A percentile compares a stretch with the other conserved stretches of the same genome.
phyloP scores from a whole-genome alignment of 2,797 vertebrate species.

The Naso thynnoides region DNA sequence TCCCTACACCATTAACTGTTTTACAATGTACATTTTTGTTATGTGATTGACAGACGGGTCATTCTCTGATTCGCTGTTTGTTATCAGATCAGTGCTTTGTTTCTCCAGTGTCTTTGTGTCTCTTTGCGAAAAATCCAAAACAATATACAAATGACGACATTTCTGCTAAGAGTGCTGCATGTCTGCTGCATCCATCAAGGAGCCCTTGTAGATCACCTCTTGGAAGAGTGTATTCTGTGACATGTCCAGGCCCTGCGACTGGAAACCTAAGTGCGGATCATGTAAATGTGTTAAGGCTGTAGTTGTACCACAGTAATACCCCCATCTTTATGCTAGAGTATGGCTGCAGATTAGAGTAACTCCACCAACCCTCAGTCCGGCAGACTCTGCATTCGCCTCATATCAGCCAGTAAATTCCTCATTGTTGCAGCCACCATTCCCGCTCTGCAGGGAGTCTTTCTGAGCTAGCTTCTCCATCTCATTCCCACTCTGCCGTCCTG shows the following conservation, averaged over 20 bases:
- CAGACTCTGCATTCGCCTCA: constrained; percentile 66
- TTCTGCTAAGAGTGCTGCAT: constrained; percentile 19
- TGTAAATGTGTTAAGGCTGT: constrained; percentile 80
- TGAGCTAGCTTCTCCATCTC: constrained; percentile 74
- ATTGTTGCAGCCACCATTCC: constrained; percentile 71
- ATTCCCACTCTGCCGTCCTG: constrained; percentile 67
- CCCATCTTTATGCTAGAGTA: constrained; percentile 93
- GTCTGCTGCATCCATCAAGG: constrained; percentile 41
- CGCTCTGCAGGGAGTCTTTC: constrained; percentile 77
- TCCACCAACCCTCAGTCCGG: constrained; percentile 69
- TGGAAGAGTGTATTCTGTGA: constrained; percentile 79
- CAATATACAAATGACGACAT: constrained; percentile 33
- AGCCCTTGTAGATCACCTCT: constrained; percentile 75
- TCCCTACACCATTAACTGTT: neutral
- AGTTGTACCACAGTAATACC: constrained; percentile 87
- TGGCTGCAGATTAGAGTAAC: constrained; percentile 92
- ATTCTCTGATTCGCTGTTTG: neutral
- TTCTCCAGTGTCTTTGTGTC: constrained; percentile 12
- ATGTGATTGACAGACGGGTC: neutral
- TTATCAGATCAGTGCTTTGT: neutral
- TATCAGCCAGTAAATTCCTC: constrained; percentile 78
- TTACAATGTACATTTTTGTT: neutral
- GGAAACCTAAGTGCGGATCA: constrained; percentile 86
- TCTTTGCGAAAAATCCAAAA: constrained; percentile 32
- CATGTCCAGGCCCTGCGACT: constrained; percentile 77